Evolutionary conservation across 2,113 vertebrate genomes (phyloP), one percentile per base, ranked within the genome.

Genomic region (Cephalopterus ornatus): DNA sequence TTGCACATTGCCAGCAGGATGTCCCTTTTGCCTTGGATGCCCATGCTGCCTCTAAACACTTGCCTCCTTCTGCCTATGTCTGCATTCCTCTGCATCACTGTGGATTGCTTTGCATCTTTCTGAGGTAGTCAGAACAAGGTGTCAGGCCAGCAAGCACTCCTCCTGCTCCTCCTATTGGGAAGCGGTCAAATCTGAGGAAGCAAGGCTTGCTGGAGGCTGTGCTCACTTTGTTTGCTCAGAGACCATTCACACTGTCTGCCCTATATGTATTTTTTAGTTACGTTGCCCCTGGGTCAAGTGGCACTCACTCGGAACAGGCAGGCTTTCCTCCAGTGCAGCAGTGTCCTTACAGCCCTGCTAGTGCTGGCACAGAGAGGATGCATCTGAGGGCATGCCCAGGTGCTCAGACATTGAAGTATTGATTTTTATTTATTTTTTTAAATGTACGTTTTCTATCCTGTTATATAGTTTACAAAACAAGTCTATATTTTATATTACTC

Each of bases 1-100:
- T 18, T 33, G 41, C 49, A 68, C 26, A 0, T 0, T 39, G n/a
- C 24, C 56, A 49, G 50, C 0, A 0, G 26, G 30, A 22, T 39
- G 58, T 52, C 35, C 13, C 59, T 80, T 86, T 76, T 68, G 23
- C 66, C 35, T 41, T 26, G 14, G 13, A 5, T 71, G 37, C 16
- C 8, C 18, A 16, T 49, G 24, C 50, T 73, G 30, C 14, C 11
- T 35, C 53, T 77, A 78, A 88, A 37, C 55, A 42, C 14, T 50
- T 53, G 14, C 26, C 20, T 92, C 28, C 28, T 87, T 63, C 72
- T 59, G 42, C 35, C 17, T 61, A 6, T 59, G 26, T 8, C 46
- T 32, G n/a, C 41, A 33, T 66, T 68, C 8, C 15, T 65, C 50
- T 68, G 42, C 7, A 35, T 41, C 28, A 3, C 16, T 39, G 63